Conservation (phyloP, 2,797 vertebrate species). For the Gambelia wislizenii region DNA sequence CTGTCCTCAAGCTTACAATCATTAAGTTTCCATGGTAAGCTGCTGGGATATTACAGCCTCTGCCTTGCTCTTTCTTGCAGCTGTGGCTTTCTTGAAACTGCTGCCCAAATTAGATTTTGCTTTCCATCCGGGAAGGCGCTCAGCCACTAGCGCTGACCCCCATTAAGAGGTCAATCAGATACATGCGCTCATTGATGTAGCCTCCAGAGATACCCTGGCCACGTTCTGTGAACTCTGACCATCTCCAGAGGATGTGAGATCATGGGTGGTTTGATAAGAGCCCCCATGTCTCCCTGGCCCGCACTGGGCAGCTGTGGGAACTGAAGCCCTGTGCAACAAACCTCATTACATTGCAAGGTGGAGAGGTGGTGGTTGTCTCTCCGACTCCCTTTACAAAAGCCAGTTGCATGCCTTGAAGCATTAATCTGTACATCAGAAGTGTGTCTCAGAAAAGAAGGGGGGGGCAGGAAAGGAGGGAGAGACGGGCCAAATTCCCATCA, state of each 20-base stretch:
- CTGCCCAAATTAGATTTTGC: constrained; percentile 6
- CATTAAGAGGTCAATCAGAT: constrained; percentile 1
- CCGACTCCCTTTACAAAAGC: not conserved
- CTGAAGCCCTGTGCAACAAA: not conserved
- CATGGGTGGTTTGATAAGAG: not conserved
- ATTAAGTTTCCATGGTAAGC: not conserved
- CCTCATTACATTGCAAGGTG: no score
- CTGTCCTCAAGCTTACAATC: no score
- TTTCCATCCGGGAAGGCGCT: not conserved
- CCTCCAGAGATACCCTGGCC: not conserved
- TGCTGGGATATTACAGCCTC: not conserved
- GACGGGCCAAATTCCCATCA: no score
- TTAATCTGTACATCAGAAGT: no score
- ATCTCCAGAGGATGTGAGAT: constrained; percentile 13
- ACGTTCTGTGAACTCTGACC: not conserved
- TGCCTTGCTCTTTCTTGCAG: not conserved
- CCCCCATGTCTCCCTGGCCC: not conserved
- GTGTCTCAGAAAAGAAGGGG: no score
- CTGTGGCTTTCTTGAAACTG: not conserved
- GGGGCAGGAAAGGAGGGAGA: no score
- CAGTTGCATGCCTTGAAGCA: no score
- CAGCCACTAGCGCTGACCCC: not conserved
- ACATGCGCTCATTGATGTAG: not conserved
- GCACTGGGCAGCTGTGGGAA: not conserved
- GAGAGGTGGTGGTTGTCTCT: no score